These are phyloP conservation scores for Diarsia dahlii DNA, from an alignment of 2,888 invertebrate species.

Conservation along the genomic window DNA sequence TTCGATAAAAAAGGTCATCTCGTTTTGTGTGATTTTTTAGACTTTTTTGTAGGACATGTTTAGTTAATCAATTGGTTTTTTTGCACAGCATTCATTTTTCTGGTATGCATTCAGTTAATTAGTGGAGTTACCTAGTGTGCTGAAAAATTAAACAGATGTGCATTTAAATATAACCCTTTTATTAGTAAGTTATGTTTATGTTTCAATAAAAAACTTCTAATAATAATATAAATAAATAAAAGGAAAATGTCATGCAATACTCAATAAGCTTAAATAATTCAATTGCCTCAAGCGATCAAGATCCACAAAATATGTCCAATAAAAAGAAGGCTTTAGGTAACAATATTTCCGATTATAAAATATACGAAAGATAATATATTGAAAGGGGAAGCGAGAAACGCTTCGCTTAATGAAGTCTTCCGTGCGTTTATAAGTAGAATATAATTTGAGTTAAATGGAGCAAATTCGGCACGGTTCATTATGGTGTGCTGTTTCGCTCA, in stretches of 20 bases:
- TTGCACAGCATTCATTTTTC: too few relatives aligned
- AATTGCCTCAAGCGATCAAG: conserved; percentile 37
- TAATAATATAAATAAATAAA: neutral
- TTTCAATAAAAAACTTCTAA: neutral
- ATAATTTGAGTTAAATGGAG: conserved; percentile 69
- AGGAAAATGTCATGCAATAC: conserved; percentile 23
- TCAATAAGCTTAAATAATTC: conserved; percentile 17
- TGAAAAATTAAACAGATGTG: too few relatives aligned
- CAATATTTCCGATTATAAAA: conserved; percentile 52
- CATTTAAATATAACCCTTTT: too few relatives aligned
- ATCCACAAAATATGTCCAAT: conserved; percentile 19
- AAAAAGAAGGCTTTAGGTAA: conserved; percentile 32
- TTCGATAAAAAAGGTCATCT: too few relatives aligned
- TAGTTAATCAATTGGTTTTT: too few relatives aligned
- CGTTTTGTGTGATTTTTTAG: too few relatives aligned
- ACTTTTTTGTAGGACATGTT: too few relatives aligned
- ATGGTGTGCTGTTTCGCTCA: conserved; percentile 67
- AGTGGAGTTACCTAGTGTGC: too few relatives aligned
- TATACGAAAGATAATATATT: conserved; percentile 42
- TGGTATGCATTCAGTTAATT: too few relatives aligned
- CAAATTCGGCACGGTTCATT: conserved; percentile 69
- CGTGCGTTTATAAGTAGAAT: conserved; percentile 57
- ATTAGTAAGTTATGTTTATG: neutral
- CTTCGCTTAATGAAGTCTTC: conserved; percentile 54
- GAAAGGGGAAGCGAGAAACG: conserved; percentile 46